Conservation (phyloP, 2,888 invertebrate genomes). For the Drosophila histrio region DNA sequence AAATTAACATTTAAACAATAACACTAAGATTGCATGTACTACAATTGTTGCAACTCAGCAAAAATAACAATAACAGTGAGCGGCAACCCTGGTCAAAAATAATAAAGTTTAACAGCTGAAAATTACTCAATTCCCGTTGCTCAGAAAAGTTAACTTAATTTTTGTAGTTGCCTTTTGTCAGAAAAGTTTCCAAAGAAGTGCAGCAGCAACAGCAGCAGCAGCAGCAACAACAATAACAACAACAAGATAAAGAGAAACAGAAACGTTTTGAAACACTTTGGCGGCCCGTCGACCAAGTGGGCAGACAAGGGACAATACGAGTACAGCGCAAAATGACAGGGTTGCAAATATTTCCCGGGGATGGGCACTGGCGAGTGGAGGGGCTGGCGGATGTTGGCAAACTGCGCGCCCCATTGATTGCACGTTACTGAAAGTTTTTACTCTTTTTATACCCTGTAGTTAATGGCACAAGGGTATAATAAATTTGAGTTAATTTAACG, state of each 20-base stretch:
- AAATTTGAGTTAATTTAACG: no score
- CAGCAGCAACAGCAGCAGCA: conserved; percentile 33
- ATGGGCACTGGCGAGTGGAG: conserved; percentile 7
- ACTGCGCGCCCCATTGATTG: conserved; percentile 63
- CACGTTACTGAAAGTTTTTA: conserved; percentile 44
- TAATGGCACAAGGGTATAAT: background rate
- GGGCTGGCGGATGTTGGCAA: background rate
- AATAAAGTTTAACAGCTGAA: conserved; percentile 79
- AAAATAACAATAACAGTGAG: conserved; percentile 34
- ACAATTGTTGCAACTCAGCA: conserved; percentile 61
- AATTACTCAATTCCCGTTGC: conserved; percentile 78
- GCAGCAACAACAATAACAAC: conserved; percentile 14
- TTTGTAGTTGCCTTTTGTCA: conserved; percentile 75
- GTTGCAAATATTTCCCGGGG: conserved; percentile 18
- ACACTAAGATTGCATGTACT: conserved; percentile 70
- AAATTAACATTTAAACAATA: conserved; percentile 77
- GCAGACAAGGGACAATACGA: conserved; percentile 37
- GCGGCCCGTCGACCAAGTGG: conserved; percentile 34
- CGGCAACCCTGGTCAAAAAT: conserved; percentile 47
- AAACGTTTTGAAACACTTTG: conserved; percentile 72
- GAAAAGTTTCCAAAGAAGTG: conserved; percentile 67
- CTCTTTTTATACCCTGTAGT: background rate
- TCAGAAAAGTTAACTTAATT: conserved; percentile 76
- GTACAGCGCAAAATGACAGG: conserved; percentile 35
- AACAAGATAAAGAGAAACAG: conserved; percentile 48